Conservation (phyloP, 64 coral and sea anemone species). For the Dendronephthya gigantea region DNA sequence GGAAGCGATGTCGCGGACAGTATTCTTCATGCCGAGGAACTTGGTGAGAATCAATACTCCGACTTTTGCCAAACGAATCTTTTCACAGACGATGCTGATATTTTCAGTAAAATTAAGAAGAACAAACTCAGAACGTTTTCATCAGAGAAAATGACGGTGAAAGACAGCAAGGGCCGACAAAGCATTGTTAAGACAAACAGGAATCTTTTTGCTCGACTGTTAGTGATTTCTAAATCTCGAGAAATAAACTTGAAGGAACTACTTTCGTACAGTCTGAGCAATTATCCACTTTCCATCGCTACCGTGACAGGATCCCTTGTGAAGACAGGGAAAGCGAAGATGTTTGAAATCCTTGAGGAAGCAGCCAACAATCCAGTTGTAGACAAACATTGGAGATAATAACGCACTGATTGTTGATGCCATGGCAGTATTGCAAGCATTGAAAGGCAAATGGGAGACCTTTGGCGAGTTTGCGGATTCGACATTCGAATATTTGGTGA, state of each 20-base stretch:
- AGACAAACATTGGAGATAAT: background rate
- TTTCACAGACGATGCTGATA: background rate
- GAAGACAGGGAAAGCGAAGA: background rate
- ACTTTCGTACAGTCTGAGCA: background rate
- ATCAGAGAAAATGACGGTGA: background rate
- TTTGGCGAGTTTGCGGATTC: background rate
- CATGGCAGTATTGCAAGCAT: background rate
- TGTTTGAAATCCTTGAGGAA: background rate
- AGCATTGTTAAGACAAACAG: background rate
- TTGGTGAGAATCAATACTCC: background rate
- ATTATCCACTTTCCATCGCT: background rate
- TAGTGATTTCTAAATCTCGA: background rate
- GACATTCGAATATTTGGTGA: background rate
- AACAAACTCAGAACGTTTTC: background rate
- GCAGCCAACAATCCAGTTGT: background rate
- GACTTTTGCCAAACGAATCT: background rate
- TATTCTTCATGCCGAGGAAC: background rate
- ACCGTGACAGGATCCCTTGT: background rate
- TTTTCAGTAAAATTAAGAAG: background rate
- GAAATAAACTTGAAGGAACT: background rate
- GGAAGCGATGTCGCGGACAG: background rate
- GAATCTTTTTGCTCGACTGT: background rate
- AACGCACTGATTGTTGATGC: background rate
- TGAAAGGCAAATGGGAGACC: background rate
- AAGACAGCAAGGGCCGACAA: background rate